Conservation (phyloP, 2,113 vertebrate species). For the Meriones unguiculatus region DNA sequence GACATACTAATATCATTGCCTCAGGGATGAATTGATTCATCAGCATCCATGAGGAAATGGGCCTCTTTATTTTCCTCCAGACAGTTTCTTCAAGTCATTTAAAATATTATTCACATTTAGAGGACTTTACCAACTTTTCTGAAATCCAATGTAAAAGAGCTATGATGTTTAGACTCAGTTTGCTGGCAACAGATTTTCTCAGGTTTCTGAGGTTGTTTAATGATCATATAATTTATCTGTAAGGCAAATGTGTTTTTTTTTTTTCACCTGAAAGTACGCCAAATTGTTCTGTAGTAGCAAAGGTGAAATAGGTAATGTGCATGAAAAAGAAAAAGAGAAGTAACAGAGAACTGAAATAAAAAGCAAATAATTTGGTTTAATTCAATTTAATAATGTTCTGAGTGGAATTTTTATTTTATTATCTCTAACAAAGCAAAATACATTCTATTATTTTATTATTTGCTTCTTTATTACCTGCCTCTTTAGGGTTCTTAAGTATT, state of each 20-base stretch:
- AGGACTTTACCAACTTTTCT: conserved; percentile 42
- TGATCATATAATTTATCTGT: neutral
- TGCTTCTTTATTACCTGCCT: neutral
- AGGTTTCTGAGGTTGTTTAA: neutral
- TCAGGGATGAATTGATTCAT: conserved; percentile 57
- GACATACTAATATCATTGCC: conserved; percentile 54
- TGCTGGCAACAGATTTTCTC: conserved; percentile 19
- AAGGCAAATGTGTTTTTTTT: neutral
- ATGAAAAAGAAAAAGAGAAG: neutral
- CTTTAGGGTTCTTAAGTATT: neutral
- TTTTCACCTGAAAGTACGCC: neutral
- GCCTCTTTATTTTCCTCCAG: conserved; percentile 57
- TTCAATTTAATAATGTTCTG: neutral
- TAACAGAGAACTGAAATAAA: neutral
- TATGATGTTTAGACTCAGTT: conserved; percentile 10
- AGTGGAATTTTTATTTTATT: neutral
- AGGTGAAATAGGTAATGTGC: neutral
- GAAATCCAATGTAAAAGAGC: conserved; percentile 7
- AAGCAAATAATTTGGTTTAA: neutral
- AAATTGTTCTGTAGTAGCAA: neutral
- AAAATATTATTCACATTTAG: conserved; percentile 49
- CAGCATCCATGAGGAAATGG: conserved; percentile 26
- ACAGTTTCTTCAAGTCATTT: neutral
- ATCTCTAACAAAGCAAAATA: neutral
- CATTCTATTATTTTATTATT: neutral